These are phyloP conservation scores for Ophion slaviceki DNA, from an alignment of 2,888 invertebrate genomes.

Conservation along the genomic window DNA sequence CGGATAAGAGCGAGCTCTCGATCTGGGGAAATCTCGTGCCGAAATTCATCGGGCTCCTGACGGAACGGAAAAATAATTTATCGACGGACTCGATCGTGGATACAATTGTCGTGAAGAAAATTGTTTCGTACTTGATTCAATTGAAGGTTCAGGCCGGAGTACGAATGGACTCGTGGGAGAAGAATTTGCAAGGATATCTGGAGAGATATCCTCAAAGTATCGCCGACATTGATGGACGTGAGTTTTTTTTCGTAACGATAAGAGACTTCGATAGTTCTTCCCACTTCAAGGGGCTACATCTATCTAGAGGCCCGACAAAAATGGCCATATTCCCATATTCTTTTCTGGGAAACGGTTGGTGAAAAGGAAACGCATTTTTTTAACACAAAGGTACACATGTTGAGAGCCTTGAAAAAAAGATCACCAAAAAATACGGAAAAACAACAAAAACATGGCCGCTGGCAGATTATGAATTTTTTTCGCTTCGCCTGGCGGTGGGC, in stretches of 20 bases:
- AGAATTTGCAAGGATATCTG: slow-evolving; percentile 85
- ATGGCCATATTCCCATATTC: too few species aligned
- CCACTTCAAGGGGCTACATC: not conserved
- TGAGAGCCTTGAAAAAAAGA: too few species aligned
- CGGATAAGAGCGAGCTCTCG: slow-evolving; percentile 83
- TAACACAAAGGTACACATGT: too few species aligned
- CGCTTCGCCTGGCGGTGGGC: too few species aligned
- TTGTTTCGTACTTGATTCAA: slow-evolving; percentile 70
- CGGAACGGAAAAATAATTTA: slow-evolving; percentile 81
- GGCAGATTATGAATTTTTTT: too few species aligned
- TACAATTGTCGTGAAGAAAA: slow-evolving; percentile 69
- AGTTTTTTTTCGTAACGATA: slow-evolving; percentile 76
- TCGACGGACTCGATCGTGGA: slow-evolving; percentile 61
- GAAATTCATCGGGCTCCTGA: slow-evolving; percentile 82
- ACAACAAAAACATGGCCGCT: too few species aligned
- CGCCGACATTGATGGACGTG: slow-evolving; percentile 83
- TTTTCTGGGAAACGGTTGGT: too few species aligned
- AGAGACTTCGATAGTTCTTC: not conserved
- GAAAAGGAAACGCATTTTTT: too few species aligned
- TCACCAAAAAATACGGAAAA: too few species aligned
- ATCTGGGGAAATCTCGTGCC: slow-evolving; percentile 85
- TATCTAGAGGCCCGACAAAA: too few species aligned
- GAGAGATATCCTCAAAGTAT: slow-evolving; percentile 87
- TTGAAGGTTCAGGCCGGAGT: slow-evolving; percentile 68
- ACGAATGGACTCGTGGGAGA: slow-evolving; percentile 85